A percentile compares a stretch with the other conserved stretches of the same genome.
These are phyloP conservation scores for Barnardius zonarius DNA, from an alignment of 2,113 vertebrate species.

Conservation along the genomic window DNA sequence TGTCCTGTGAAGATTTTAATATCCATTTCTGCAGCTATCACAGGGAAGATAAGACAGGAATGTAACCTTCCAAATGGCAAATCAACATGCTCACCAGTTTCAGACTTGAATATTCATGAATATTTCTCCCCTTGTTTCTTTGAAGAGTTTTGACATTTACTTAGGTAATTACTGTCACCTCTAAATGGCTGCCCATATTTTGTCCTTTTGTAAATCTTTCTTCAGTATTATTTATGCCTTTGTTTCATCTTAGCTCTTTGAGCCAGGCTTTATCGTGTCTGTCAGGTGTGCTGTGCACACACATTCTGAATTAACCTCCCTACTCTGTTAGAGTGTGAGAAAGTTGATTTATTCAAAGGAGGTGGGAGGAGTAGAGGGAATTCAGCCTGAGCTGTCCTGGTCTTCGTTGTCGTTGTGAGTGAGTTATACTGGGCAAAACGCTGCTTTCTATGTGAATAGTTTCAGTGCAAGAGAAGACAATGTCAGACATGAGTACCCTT, in stretches of 20 bases:
- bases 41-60: not conserved
- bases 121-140: slow-evolving; percentile 49
- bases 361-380: not conserved
- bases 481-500: not conserved
- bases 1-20: not conserved
- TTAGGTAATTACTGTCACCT: slow-evolving; percentile 68
- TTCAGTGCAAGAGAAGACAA: not conserved
- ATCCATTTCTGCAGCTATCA: not conserved
- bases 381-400: not conserved
- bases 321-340: slow-evolving; percentile 14
- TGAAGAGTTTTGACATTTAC: slow-evolving; percentile 67
- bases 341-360: slow-evolving; percentile 55
- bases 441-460: not conserved
- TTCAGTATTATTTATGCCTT: slow-evolving; percentile 50
- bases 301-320: slow-evolving; percentile 63
- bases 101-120: slow-evolving; percentile 62
- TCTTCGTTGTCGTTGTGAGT: slow-evolving; percentile 10
- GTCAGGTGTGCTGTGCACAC: slow-evolving; percentile 55
- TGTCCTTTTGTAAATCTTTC: slow-evolving; percentile 57
- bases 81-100: slow-evolving; percentile 7
- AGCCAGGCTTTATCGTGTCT: slow-evolving; percentile 51
- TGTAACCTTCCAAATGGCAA: slow-evolving; percentile 33
- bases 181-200: slow-evolving; percentile 52
- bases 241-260: slow-evolving; percentile 54
- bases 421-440: not conserved